phyloP scores from a whole-genome alignment of 2,888 invertebrate genomes.

The Pseudolycoriella hygida region DNA sequence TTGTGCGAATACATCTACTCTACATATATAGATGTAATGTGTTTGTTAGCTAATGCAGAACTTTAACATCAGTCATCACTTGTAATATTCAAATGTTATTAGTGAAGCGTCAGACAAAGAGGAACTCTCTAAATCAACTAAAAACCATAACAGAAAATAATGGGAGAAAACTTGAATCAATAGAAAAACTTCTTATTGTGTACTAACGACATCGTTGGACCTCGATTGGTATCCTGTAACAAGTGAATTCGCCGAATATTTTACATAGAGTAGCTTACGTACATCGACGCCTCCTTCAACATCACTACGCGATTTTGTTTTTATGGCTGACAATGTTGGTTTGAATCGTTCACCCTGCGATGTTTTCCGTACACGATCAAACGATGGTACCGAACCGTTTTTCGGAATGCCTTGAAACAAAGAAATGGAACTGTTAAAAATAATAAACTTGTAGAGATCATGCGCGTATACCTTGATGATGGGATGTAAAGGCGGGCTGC shows the following conservation, averaged over 20 bases:
- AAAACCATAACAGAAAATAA: no score
- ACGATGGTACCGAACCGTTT: constrained; percentile 80
- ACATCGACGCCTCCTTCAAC: constrained; percentile 58
- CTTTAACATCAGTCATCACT: no score
- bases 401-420: constrained; percentile 38
- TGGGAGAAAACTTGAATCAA: no score
- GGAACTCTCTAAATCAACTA: no score
- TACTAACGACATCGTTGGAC: constrained; percentile 25
- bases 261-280: constrained; percentile 36
- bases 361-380: constrained; percentile 70
- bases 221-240: constrained; percentile 11
- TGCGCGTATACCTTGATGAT: constrained; percentile 37
- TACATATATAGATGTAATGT: no score
- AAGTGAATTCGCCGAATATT: constrained; percentile 37
- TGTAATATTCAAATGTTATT: no score
- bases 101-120: no score
- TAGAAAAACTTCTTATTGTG: no score
- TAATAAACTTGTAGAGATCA: background rate
- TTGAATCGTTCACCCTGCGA: constrained; percentile 70
- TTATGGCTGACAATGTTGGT: constrained; percentile 66
- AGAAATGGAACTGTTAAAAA: background rate
- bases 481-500: constrained; percentile 67
- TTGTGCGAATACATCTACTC: no score
- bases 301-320: constrained; percentile 57
- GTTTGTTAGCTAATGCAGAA: no score